Base-by-base conservation (phyloP, 1,140 invertebrate genomes). In the Drosophila obscura region DNA sequence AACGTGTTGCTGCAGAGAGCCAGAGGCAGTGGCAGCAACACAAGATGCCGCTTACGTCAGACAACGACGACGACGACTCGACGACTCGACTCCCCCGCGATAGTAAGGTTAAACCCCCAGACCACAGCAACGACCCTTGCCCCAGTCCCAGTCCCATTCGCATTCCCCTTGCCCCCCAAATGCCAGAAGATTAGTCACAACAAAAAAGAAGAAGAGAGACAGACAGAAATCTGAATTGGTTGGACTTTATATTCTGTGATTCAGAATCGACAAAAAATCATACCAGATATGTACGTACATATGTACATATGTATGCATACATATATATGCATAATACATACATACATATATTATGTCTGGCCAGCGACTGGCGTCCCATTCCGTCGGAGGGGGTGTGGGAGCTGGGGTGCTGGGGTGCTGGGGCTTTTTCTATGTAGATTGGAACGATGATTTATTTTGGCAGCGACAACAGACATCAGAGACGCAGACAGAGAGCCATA, bases 391-490 rank as follows among this genome's bases (percentile, higher is more conserved):
- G 71, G 58, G 39, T 63, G 19, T 19, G 19, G 19, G 19, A 19
- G 19, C 19, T 19, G 19, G 67, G 59, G 48, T 4, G 4, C 11
- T 13, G 35, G 4, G 35, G 31, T 8, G 0, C 31, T 2, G 35
- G 35, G 35, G 35, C 11, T 39, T 39, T 44, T 39, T 68, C 44
- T 39, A 24, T 44, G 44, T 53, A 64, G 79, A 73, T 77, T 81
- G 73, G 63, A 87, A 87, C 80, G 78, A 85, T 85, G 82, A 85
- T 85, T 85, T 85, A 85, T 85, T 87, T 85, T 85, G 82, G 82
- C 82, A 64, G 82, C 77, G 60, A 56, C 79, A 63, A 50, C 73
- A 19, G 15, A 19, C 77, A 66, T 43, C 24, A 50, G 19, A 50
- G 28, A 39, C n/a, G 8, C 51, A 39, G 28, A 39, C 16, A 13